Evolutionary conservation across 2,797 vertebrate species (phyloP), one percentile per base, ranked within the genome.

Genomic region (Labeo calbasu): DNA sequence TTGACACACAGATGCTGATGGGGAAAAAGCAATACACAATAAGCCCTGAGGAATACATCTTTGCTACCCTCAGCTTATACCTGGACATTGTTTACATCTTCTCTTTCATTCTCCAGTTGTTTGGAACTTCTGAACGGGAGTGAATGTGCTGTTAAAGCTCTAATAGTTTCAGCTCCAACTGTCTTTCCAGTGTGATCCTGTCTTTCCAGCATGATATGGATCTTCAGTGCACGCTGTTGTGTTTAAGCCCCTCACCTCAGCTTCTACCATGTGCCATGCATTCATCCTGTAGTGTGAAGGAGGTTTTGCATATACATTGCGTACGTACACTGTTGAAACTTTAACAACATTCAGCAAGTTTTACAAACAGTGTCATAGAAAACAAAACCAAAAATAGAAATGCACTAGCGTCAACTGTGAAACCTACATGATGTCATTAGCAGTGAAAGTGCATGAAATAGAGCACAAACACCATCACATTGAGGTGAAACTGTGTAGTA

Each of bases 81-180:
- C 91, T 98, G 84, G 98, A 99, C 84, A 96, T 99, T 84, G 90
- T 98, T 89, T 98, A 98, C 86, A 96, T 99, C 90, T 99, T 99
- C 92, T 96, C 97, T 88, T 98, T 98, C 93, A 93, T 98, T 87
- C 96, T 98, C 66, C 96, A 97, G 91, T 93, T 98, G 79, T 96
- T 98, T 90, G 97, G 97, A 85, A 95, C 95, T 89, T 94, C 63
- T 32, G 65, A 94, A 85, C 92, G 88, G 84, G 95, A 97, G 1
- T 92, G 88, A 94, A 81, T 6, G 11, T 23, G 23, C 32, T 13
- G 4, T 63, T 76, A 14, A 63, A 36, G 19, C 43, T 51, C 5
- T 57, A 17, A 1, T 21, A 12, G 28, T 14, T 69, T 46, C 43
- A 46, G 43, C 81, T 86, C 77, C 79, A 87, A 10, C 43, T 46